Percentiles rank a stretch among this genome's conserved stretches.
phyloP scores from a whole-genome alignment of 2,888 invertebrate genomes.

The Papilio protenor region DNA sequence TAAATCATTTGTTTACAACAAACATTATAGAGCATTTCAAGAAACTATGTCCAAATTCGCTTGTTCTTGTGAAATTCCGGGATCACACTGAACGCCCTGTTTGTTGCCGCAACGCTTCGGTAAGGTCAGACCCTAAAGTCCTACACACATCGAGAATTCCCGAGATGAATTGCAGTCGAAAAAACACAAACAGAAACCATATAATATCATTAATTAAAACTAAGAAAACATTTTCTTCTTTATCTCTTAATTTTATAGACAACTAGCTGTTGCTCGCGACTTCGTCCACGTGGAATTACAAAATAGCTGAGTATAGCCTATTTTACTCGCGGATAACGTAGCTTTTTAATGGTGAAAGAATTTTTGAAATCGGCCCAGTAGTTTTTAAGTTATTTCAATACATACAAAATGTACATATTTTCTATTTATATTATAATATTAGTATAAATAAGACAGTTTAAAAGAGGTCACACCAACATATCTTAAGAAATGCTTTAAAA shows the following conservation, averaged over 20 bases:
- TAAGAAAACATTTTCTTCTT: neutral
- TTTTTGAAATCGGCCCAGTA: too few species aligned
- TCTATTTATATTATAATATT: too few species aligned
- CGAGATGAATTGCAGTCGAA: conserved; percentile 10
- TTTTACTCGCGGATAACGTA: too few species aligned
- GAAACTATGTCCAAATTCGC: conserved; percentile 25
- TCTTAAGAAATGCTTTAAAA: conserved; percentile 29
- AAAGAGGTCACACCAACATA: conserved; percentile 5
- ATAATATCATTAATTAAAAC: conserved; percentile 8
- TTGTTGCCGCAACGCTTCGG: conserved; percentile 12
- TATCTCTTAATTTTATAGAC: neutral
- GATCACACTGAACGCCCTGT: conserved; percentile 14
- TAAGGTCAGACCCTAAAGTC: conserved; percentile 20
- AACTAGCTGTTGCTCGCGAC: too few species aligned
- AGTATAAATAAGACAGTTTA: neutral
- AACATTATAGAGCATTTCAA: conserved; percentile 24
- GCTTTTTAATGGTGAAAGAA: too few species aligned
- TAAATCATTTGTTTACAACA: conserved; percentile 22
- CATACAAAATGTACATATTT: too few species aligned
- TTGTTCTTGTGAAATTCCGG: conserved; percentile 25
- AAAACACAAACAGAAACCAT: conserved; percentile 14
- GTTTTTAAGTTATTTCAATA: too few species aligned
- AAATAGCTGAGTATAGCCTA: too few species aligned
- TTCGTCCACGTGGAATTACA: too few species aligned
- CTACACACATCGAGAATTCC: conserved; percentile 16